Percentiles rank a stretch among this genome's conserved stretches.
Evolutionary conservation across 2,797 vertebrate species (phyloP).

Genomic region (Poecilia picta): DNA sequence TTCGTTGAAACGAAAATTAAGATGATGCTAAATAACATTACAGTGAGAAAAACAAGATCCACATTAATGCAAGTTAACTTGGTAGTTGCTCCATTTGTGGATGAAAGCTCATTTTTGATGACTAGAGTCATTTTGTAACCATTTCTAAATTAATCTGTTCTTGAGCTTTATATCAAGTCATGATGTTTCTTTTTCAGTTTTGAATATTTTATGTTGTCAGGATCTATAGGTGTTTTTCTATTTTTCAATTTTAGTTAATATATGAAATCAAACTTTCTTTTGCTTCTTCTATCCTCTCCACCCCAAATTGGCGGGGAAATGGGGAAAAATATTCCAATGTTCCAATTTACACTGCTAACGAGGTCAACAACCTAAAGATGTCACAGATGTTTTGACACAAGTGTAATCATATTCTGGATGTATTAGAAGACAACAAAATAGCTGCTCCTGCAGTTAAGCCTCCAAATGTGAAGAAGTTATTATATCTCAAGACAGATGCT

Average conservation of each 20-base stretch:
- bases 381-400: conserved; percentile 39
- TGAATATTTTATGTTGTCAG: not conserved
- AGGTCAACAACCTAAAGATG: conserved; percentile 16
- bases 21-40: not conserved
- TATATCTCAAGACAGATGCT: conserved; percentile 29
- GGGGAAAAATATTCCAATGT: not conserved
- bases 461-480: conserved; percentile 30
- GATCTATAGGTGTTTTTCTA: not conserved
- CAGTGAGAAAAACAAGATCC: not conserved
- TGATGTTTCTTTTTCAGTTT: not conserved
- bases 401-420: conserved; percentile 34
- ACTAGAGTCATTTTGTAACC: not conserved
- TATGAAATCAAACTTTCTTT: not conserved
- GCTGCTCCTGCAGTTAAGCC: conserved; percentile 30
- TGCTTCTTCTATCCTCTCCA: no score
- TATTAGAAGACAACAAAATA: conserved; percentile 31
- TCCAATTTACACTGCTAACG: conserved; percentile 40
- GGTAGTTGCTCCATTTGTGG: not conserved
- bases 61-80: not conserved
- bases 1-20: not conserved
- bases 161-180: not conserved
- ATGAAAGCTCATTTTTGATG: not conserved
- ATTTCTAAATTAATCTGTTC: not conserved
- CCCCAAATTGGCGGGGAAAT: not conserved
- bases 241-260: not conserved